These are phyloP conservation scores for Himalopsyche tibetana DNA, from an alignment of 2,888 invertebrate genomes.

Conservation along the genomic window DNA sequence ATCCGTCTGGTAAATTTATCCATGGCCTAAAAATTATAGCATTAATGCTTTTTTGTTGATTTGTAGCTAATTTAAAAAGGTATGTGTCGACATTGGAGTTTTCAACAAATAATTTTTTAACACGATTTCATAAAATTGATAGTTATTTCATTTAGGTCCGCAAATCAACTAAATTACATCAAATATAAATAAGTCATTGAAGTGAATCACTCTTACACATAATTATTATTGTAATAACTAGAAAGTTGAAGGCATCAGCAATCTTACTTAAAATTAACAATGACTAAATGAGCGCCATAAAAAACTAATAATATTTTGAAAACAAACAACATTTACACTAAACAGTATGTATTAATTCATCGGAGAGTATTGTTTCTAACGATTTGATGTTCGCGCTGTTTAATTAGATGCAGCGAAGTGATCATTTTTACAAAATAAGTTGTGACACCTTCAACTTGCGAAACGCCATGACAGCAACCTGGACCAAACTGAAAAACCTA, in stretches of 20 bases:
- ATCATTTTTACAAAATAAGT: constrained; percentile 17
- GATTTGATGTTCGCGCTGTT: neutral
- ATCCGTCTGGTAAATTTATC: no score
- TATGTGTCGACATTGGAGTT: no score
- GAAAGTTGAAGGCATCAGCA: constrained; percentile 40
- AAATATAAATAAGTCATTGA: constrained; percentile 37
- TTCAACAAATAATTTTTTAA: neutral
- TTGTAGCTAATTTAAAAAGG: no score
- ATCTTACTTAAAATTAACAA: constrained; percentile 1
- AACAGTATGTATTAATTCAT: no score
- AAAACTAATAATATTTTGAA: no score
- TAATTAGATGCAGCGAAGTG: neutral
- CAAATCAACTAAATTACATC: neutral
- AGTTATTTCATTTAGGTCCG: neutral
- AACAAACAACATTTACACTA: no score
- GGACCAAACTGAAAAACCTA: constrained; percentile 59
- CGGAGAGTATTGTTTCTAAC: no score
- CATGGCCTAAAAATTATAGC: no score
- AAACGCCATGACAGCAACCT: constrained; percentile 48
- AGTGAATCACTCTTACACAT: constrained; percentile 6
- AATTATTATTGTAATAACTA: constrained; percentile 22
- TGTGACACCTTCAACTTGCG: constrained; percentile 55
- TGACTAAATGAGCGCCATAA: neutral
- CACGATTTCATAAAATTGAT: neutral
- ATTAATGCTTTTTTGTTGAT: no score